Evolutionary conservation across 2,797 vertebrate genomes (phyloP).

Genomic region (Tauraco hartlaubi): DNA sequence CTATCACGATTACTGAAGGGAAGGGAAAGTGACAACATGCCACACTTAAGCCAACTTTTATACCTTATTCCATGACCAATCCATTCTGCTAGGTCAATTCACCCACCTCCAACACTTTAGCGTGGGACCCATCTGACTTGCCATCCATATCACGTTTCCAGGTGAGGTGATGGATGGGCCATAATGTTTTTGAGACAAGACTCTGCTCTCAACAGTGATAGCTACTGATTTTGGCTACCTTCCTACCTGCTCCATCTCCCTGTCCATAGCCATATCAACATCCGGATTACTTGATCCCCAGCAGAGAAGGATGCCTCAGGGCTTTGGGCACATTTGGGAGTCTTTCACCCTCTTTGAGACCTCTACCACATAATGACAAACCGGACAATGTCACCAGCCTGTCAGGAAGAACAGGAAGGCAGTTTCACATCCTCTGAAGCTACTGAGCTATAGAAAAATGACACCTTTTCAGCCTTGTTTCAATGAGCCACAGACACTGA

Average conservation of each 20-base stretch:
- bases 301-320: background rate
- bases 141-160: background rate
- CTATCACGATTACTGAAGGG: background rate
- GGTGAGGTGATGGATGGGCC: background rate
- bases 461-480: background rate
- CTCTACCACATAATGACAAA: background rate
- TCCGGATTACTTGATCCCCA: background rate
- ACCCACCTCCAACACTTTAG: background rate
- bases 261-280: background rate
- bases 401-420: background rate
- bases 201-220: background rate
- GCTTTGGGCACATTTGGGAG: background rate
- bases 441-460: background rate
- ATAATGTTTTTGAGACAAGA: background rate
- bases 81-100: background rate
- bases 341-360: background rate
- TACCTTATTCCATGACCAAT: background rate
- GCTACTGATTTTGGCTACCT: background rate
- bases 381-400: background rate
- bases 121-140: background rate
- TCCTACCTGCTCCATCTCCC: background rate
- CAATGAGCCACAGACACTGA: background rate
- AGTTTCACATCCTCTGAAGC: background rate
- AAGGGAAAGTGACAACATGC: background rate
- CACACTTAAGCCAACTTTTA: background rate